A percentile compares a stretch with the other conserved stretches of the same genome.
Conservation (phyloP, 2,797 vertebrate genomes). For the Phoebastria nigripes region DNA sequence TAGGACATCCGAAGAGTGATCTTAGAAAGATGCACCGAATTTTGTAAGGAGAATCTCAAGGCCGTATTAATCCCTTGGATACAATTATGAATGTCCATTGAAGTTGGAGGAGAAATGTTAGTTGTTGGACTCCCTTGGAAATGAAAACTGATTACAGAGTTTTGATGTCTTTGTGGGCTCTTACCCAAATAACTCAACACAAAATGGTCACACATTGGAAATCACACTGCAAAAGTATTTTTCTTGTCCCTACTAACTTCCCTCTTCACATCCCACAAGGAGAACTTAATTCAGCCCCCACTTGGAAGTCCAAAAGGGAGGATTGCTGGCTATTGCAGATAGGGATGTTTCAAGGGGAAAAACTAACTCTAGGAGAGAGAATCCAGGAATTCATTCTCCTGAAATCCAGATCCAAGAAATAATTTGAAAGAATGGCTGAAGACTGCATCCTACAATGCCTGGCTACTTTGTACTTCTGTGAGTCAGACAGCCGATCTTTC, state of each 20-base stretch:
- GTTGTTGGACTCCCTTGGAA: background rate
- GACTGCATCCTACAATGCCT: background rate
- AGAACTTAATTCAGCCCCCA: background rate
- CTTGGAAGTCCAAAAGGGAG: background rate
- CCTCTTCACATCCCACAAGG: background rate
- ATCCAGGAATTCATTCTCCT: background rate
- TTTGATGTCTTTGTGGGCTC: background rate
- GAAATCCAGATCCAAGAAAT: background rate
- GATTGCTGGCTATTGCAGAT: background rate
- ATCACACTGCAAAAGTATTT: background rate
- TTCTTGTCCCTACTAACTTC: background rate
- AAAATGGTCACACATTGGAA: background rate
- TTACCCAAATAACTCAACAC: background rate
- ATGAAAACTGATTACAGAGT: background rate
- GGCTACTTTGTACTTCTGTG: background rate
- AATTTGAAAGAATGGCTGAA: background rate
- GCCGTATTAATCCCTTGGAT: background rate
- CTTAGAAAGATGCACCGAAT: background rate
- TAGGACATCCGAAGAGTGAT: background rate
- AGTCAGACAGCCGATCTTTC: background rate
- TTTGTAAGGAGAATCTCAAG: background rate
- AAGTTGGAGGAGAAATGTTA: background rate
- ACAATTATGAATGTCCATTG: background rate
- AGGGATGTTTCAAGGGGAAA: background rate
- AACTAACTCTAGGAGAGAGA: background rate